Conservation (phyloP, 2,888 invertebrate genomes). For the Dolomedes plantarius region DNA sequence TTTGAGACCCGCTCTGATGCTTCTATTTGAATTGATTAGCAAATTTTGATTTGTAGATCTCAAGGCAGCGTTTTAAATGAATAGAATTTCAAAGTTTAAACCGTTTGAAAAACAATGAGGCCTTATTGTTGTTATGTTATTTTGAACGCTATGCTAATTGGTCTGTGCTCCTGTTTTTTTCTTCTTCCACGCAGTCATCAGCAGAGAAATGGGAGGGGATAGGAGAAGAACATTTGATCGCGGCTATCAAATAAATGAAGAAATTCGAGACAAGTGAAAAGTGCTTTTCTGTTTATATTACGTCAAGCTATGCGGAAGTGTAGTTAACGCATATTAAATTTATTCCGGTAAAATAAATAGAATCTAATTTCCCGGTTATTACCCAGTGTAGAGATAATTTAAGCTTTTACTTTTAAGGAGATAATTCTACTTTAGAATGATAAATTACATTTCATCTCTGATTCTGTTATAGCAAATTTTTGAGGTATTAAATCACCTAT, state of each 20-base stretch:
- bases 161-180: not conserved
- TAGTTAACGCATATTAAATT: not conserved
- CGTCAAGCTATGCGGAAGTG: not conserved
- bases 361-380: too few relatives aligned
- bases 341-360: too few relatives aligned
- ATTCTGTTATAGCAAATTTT: too few relatives aligned
- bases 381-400: too few relatives aligned
- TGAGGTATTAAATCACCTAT: too few relatives aligned
- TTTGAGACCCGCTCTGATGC: slow-evolving; percentile 6
- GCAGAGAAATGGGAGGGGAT: not conserved
- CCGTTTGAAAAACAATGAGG: slow-evolving; percentile 5
- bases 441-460: too few relatives aligned
- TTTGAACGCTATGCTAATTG: slow-evolving; percentile 10
- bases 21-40: slow-evolving; percentile 21
- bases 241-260: not conserved
- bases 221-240: not conserved
- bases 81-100: slow-evolving; percentile 15
- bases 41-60: not conserved
- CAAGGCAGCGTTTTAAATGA: not conserved
- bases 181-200: not conserved
- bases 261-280: not conserved
- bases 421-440: too few relatives aligned
- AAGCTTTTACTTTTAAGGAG: too few relatives aligned
- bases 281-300: not conserved
- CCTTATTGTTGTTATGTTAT: not conserved